These are phyloP conservation scores for Saturnia japonica DNA, from an alignment of 2,888 invertebrate species.

Conservation along the genomic window DNA sequence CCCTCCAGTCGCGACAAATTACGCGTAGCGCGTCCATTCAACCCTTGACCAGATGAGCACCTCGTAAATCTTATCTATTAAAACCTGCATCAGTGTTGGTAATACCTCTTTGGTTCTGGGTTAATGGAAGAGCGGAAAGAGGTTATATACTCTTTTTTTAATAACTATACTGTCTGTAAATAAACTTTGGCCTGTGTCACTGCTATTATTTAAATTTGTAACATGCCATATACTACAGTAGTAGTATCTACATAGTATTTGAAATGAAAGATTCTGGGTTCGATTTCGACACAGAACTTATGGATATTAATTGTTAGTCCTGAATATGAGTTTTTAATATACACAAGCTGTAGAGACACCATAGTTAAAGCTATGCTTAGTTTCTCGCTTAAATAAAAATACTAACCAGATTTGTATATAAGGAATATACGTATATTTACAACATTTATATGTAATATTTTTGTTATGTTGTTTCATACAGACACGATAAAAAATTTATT, in stretches of 20 bases:
- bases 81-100: constrained; percentile 48
- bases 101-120: constrained; percentile 28
- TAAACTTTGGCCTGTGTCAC: background rate
- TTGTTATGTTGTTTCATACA: background rate
- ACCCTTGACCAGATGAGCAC: constrained; percentile 72
- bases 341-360: too few species aligned
- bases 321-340: background rate
- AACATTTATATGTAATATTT: background rate
- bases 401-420: background rate
- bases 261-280: background rate
- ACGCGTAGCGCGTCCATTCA: constrained; percentile 41
- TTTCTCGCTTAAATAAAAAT: background rate
- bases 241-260: background rate
- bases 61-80: constrained; percentile 70
- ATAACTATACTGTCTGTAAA: background rate
- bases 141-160: background rate
- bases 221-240: background rate
- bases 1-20: constrained; percentile 57
- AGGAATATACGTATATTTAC: background rate
- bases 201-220: background rate
- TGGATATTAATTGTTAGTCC: background rate
- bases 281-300: background rate
- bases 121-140: constrained; percentile 21
- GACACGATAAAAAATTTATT: background rate
- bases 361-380: too few species aligned